Evolutionary conservation across 2,888 invertebrate species (phyloP), one percentile per base, ranked within the genome.

Genomic region (Polyploca ridens): DNA sequence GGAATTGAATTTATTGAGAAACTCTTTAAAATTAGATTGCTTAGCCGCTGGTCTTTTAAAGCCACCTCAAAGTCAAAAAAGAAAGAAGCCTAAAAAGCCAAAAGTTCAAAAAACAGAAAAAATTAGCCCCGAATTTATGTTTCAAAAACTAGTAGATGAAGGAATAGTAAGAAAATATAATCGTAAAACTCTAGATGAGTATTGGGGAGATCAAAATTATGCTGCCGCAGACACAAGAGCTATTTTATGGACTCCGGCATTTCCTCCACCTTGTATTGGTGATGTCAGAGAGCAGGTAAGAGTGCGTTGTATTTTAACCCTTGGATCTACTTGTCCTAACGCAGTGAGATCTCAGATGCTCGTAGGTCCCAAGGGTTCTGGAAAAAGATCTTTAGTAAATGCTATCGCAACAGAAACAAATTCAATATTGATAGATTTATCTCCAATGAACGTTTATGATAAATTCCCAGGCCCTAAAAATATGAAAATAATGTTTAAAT

Each of bases 341-440:
- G 90, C 89, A 63, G 87, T 90, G 10, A 93, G 94, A 83, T 95
- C 96, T 0, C 95, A 97, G 33, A 85, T 97, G 63, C 90, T 98
- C 33, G 95, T 95, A 38, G 98, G 98, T 0, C 96, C 97, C 0
- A 91, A 95, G 62, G 94, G 95, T 38, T 93, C 95, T 46, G 98
- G 97, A 0, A 97, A 98, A 86, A 95, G 95, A 77, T 94, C 96
- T 68, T 86, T 98, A 63, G 95, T 96, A 0, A 95, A 97, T 75
- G 97, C 97, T 0, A 93, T 98, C 38, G 97, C 97, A 71, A 95
- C 95, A 2, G 97, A 97, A 88, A 95, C 96, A 0, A 96, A 96
- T 62, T 96, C 97, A 5, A 95, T 97, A 58, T 85, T 98, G 14
- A 96, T 98, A 81, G 97, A 98, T 78, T 87, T 98, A 14, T 96